Conservation (phyloP, 2,797 vertebrate species). For the Thunnus albacares region DNA sequence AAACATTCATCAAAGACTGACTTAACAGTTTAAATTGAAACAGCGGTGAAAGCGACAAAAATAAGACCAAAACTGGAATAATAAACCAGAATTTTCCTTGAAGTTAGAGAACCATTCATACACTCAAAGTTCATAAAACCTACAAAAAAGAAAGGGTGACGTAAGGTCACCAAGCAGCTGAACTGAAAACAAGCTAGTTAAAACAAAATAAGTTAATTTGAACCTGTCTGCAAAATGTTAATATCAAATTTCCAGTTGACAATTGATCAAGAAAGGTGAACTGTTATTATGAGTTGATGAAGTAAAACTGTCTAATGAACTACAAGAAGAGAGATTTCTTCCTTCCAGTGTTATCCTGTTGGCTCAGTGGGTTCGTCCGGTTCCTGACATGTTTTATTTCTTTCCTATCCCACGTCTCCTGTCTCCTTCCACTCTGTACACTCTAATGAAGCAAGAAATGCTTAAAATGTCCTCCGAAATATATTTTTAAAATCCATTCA, state of each 20-base stretch:
- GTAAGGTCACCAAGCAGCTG: neutral
- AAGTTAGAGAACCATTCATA: neutral
- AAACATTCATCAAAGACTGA: neutral
- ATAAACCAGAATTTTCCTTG: neutral
- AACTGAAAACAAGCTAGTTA: neutral
- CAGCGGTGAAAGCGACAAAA: neutral
- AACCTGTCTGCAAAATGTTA: neutral
- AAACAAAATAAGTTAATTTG: neutral
- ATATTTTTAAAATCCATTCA: neutral
- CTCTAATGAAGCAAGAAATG: constrained; percentile 35
- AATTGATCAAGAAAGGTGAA: neutral
- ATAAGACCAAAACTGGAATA: neutral
- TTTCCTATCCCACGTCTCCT: constrained; percentile 12
- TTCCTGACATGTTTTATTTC: constrained; percentile 37
- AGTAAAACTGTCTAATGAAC: constrained; percentile 21
- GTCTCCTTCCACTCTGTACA: neutral
- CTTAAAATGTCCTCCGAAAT: constrained; percentile 22
- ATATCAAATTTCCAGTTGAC: neutral
- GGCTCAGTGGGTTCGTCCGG: constrained; percentile 7
- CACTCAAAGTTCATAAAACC: neutral
- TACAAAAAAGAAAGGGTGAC: neutral
- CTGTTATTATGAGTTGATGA: constrained; percentile 2
- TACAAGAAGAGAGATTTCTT: neutral
- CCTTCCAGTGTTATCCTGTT: neutral
- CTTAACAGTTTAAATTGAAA: too few relatives aligned